Conservation (phyloP, 2,888 invertebrate genomes). For the Caenorhabditis sp. region DNA sequence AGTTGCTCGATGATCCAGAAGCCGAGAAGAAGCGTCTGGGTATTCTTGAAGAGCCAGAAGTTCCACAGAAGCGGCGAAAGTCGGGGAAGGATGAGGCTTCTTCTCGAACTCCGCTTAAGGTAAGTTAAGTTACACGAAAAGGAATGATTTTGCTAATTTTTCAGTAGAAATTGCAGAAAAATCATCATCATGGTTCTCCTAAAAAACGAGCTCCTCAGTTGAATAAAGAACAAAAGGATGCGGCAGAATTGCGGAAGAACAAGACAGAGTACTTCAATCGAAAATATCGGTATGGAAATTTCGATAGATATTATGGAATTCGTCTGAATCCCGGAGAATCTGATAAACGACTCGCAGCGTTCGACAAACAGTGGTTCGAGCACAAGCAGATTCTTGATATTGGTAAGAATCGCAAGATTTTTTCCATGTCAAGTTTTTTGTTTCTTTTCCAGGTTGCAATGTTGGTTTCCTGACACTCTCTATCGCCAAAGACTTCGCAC, state of each 20-base stretch:
- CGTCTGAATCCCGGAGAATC: slow-evolving; percentile 88
- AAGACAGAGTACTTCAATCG: slow-evolving; percentile 75
- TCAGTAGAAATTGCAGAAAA: slow-evolving; percentile 42
- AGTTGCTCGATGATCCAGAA: slow-evolving; percentile 39
- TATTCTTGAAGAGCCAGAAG: slow-evolving; percentile 17
- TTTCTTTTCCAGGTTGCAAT: slow-evolving; percentile 91
- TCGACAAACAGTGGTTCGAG: slow-evolving; percentile 91
- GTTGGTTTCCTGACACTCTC: slow-evolving; percentile 95
- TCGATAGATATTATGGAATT: slow-evolving; percentile 97
- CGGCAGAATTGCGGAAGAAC: slow-evolving; percentile 45
- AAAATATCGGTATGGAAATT: slow-evolving; percentile 92
- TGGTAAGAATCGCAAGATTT: slow-evolving; percentile 85
- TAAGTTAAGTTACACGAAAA: not conserved
- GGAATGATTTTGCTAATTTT: not conserved
- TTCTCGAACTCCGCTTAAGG: slow-evolving; percentile 19
- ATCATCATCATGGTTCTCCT: slow-evolving; percentile 10
- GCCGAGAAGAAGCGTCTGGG: slow-evolving; percentile 43
- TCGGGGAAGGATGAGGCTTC: slow-evolving; percentile 6
- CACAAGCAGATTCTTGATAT: slow-evolving; percentile 94
- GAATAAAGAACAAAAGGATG: slow-evolving; percentile 52
- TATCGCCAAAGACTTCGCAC: slow-evolving; percentile 91
- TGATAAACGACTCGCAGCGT: slow-evolving; percentile 90
- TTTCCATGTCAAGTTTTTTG: too few species aligned
- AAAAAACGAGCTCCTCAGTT: slow-evolving; percentile 26
- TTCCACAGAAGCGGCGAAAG: slow-evolving; percentile 6